Conservation (phyloP, 37 sponge, comb jelly and placozoan genomes). For the Spongia lamella region DNA sequence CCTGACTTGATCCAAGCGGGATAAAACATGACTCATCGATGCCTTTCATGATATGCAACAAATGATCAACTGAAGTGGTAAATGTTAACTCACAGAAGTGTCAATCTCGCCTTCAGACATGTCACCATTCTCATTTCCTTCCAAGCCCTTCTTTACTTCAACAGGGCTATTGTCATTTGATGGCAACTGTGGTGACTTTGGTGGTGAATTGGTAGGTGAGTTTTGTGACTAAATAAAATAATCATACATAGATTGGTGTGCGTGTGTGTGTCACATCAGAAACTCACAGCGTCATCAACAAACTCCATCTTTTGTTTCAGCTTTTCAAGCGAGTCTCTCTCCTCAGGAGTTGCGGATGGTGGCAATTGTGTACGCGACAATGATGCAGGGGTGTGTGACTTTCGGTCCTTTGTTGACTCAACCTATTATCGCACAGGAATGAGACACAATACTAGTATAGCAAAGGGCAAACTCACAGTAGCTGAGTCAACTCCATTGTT, state of each 20-base stretch:
- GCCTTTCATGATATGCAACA: background rate
- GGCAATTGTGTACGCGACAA: slow-evolving; percentile 44
- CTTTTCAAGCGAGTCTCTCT: slow-evolving; percentile 45
- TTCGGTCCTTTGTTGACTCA: no score
- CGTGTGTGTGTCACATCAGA: no score
- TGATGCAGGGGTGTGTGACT: slow-evolving; percentile 50
- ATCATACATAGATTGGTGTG: no score
- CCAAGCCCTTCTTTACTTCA: background rate
- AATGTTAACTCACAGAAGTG: slow-evolving; percentile 16
- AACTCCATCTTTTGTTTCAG: slow-evolving; percentile 62
- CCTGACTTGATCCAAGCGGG: slow-evolving; percentile 61
- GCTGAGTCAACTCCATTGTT: no score
- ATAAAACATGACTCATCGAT: slow-evolving; percentile 40
- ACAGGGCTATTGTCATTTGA: background rate
- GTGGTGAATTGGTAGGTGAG: background rate
- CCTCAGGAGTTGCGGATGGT: slow-evolving; percentile 16
- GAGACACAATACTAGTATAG: no score
- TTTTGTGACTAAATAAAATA: no score
- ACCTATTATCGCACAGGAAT: no score
- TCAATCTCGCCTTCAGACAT: slow-evolving; percentile 41
- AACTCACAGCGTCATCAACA: slow-evolving; percentile 55
- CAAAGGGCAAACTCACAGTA: no score
- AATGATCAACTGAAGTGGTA: background rate
- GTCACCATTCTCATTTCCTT: background rate
- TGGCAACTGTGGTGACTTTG: background rate